These are phyloP conservation scores for Equus przewalskii DNA, from an alignment of 2,113 vertebrate species.

Conservation along the genomic window DNA sequence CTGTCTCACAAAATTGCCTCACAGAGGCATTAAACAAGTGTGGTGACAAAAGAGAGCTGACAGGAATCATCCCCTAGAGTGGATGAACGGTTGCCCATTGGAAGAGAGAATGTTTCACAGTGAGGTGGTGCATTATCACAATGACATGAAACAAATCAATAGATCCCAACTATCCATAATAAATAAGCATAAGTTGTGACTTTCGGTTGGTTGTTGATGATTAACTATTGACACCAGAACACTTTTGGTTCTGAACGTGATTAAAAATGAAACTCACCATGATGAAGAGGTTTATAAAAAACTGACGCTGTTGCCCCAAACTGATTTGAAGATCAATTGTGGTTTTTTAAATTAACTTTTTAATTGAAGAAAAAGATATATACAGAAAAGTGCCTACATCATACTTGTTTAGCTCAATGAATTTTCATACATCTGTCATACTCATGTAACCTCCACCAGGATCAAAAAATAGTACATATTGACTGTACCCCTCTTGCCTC, in stretches of 20 bases:
- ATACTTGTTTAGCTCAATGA: background rate
- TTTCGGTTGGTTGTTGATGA: background rate
- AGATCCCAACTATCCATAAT: background rate
- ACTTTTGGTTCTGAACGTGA: background rate
- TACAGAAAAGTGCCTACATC: background rate
- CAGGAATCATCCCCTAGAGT: background rate
- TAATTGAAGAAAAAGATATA: background rate
- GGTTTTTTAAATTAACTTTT: background rate
- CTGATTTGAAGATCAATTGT: background rate
- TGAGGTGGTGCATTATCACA: background rate
- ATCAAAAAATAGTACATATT: background rate
- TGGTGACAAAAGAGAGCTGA: slow-evolving; percentile 57
- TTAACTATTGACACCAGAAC: background rate
- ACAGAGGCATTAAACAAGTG: slow-evolving; percentile 22
- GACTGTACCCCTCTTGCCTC: background rate
- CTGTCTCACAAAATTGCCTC: slow-evolving; percentile 57
- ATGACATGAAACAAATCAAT: slow-evolving; percentile 7
- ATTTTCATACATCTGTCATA: background rate
- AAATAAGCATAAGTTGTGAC: background rate
- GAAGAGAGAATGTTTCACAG: background rate
- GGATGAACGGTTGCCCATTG: background rate
- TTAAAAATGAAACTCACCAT: slow-evolving; percentile 26
- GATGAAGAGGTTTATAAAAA: slow-evolving; percentile 37
- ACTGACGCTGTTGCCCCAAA: background rate
- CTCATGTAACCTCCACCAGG: background rate